Evolutionary conservation across 2,797 vertebrate species (phyloP).

Genomic region (Emys orbicularis): DNA sequence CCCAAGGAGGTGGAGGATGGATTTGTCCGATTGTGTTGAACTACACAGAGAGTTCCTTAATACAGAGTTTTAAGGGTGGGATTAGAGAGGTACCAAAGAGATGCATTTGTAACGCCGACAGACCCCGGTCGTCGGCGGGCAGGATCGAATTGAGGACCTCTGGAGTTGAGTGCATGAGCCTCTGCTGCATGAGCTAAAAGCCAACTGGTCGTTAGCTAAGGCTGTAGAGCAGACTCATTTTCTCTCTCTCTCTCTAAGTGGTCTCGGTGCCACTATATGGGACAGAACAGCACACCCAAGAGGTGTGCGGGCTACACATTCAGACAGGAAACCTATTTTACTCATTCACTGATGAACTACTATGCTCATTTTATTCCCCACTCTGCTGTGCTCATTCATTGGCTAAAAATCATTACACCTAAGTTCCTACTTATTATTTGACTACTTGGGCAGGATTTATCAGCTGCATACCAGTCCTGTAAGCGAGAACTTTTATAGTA

Average conservation of each 20-base stretch:
- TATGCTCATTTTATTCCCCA: not conserved
- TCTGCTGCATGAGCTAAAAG: too few species aligned
- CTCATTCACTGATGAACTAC: conserved; percentile 18
- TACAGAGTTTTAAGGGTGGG: conserved; percentile 5
- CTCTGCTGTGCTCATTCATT: not conserved
- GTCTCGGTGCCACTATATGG: too few species aligned
- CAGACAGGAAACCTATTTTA: conserved; percentile 30
- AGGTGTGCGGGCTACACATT: too few species aligned
- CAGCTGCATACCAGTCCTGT: not conserved
- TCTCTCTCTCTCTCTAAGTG: too few species aligned
- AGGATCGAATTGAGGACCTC: too few species aligned
- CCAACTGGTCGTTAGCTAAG: too few species aligned
- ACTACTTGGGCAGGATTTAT: not conserved
- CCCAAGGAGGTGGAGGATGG: too few species aligned
- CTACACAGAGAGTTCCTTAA: not conserved
- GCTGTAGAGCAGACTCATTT: too few species aligned
- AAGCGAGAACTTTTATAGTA: not conserved
- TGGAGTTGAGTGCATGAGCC: too few species aligned
- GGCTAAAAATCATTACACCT: not conserved
- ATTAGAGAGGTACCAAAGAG: not conserved
- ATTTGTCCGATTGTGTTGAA: conserved; percentile 3
- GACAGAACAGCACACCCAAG: too few species aligned
- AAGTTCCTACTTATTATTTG: not conserved
- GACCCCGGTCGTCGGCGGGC: too few species aligned
- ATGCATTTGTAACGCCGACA: not conserved